These are phyloP conservation scores for Pogonus chalceus DNA, from an alignment of 1,140 invertebrate species.

Conservation along the genomic window DNA sequence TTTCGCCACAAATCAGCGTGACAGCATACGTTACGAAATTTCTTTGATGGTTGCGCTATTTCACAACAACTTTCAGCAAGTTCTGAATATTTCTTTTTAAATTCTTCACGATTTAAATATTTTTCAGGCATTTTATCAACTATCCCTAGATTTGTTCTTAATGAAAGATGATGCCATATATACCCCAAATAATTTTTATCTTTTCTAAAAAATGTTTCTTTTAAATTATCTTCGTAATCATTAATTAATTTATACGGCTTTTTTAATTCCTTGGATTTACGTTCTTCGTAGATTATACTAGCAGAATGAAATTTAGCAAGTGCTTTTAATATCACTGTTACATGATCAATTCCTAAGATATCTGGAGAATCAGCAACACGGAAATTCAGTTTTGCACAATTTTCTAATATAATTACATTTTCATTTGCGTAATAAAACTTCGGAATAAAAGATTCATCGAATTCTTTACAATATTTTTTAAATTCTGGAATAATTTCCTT, in stretches of 20 bases:
- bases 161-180: conserved; percentile 36
- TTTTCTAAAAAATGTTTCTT: conserved; percentile 40
- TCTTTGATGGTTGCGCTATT: conserved; percentile 36
- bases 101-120: conserved; percentile 26
- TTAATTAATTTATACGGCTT: conserved; percentile 29
- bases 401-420: conserved; percentile 40
- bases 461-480: conserved; percentile 5
- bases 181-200: conserved; percentile 28
- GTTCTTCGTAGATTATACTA: conserved; percentile 41
- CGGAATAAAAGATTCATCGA: conserved; percentile 29
- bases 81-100: conserved; percentile 27
- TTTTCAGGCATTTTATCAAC: conserved; percentile 32
- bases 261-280: conserved; percentile 21
- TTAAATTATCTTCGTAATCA: conserved; percentile 32
- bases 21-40: conserved; percentile 43
- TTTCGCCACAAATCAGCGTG: conserved; percentile 54
- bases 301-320: conserved; percentile 46
- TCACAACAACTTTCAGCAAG: conserved; percentile 30
- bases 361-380: conserved; percentile 29
- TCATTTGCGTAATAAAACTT: conserved; percentile 35
- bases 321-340: conserved; percentile 38
- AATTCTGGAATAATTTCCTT: conserved; percentile 34
- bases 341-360: conserved; percentile 38
- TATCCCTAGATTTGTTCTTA: conserved; percentile 35
- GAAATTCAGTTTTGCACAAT: conserved; percentile 31